Percentiles rank a stretch among this genome's conserved stretches.
Conservation (phyloP, 2,113 vertebrate species). For the Tychaedon coryphoeus region DNA sequence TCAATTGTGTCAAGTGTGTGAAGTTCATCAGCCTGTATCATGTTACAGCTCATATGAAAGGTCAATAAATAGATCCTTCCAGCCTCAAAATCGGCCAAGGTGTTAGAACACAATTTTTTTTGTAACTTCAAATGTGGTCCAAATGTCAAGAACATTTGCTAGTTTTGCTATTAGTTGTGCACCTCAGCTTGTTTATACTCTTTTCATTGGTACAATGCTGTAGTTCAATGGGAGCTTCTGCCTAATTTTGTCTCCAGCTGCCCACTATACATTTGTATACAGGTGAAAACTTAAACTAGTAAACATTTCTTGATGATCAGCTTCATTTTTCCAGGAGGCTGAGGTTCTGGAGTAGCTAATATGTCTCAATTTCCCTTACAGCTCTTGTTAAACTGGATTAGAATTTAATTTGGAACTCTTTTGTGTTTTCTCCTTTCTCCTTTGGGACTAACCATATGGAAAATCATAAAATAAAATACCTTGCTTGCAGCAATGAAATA, state of each 20-base stretch:
- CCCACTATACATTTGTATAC: neutral
- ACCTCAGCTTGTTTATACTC: neutral
- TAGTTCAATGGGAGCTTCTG: neutral
- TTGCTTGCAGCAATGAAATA: conserved; percentile 3
- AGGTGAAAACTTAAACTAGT: neutral
- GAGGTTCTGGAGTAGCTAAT: neutral
- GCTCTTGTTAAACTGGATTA: neutral
- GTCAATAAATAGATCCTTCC: neutral
- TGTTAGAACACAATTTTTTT: neutral
- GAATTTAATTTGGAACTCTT: neutral
- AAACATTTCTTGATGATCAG: neutral
- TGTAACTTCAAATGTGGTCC: neutral
- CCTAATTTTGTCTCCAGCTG: neutral
- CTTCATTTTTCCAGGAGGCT: neutral
- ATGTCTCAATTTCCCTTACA: neutral
- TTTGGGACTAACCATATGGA: neutral
- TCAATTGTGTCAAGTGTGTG: neutral
- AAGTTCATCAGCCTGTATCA: neutral
- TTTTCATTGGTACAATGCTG: neutral
- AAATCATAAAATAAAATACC: conserved; percentile 7
- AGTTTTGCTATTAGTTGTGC: neutral
- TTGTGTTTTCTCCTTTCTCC: neutral
- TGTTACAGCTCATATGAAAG: neutral
- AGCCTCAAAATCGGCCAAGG: neutral
- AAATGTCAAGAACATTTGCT: neutral